Base-by-base conservation (phyloP, 2,888 invertebrate genomes). In the Trachelus iudaicus region DNA sequence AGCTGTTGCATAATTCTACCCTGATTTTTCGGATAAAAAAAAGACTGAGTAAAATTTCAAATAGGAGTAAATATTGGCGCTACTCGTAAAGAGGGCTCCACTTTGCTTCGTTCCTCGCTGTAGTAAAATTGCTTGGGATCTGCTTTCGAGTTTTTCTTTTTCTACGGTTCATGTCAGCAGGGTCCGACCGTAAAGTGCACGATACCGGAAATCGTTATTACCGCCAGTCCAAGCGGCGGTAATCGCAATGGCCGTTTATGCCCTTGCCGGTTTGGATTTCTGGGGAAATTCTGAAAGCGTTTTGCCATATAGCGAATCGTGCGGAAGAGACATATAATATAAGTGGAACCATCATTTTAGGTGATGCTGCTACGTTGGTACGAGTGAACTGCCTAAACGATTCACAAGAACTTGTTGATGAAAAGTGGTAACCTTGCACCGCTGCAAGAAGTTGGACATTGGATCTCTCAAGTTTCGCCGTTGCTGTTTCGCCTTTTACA, bases 151-250 rank as follows among this genome's bases (percentile, higher is more conserved):
- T 31, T 11, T 34, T 13, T 12, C 31, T 23, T 31, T 31, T 71
- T 71, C 71, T 34, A 56, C 71, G 71, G 31, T 23, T 13, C 71
- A 23, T 13, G 71, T 71, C 71, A 11, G 23, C 71, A 34, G 31
- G 31, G 13, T 71, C 71, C 31, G 33, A 71, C 15, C 71, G 31
- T 71, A 71, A 71, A 71, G 71, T 34, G 71, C 71, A 71, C 33
- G 31, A 71, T 71, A 71, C 71, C 71, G 71, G 71, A 71, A 71
- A 34, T 34, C 71, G 71, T 71, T 71, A 71, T 71, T 31, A 71
- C 71, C 71, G 71, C 34, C 34, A 71, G 13, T 34, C 31, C 33
- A 33, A 31, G 31, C 71, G 33, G 31, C 34, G 71, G 71, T 71
- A 71, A 71, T 71, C 34, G 71, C 33, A 71, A 23, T 56, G 23